phyloP scores from a whole-genome alignment of 2,888 invertebrate species.

The Cataglyphis albicans region DNA sequence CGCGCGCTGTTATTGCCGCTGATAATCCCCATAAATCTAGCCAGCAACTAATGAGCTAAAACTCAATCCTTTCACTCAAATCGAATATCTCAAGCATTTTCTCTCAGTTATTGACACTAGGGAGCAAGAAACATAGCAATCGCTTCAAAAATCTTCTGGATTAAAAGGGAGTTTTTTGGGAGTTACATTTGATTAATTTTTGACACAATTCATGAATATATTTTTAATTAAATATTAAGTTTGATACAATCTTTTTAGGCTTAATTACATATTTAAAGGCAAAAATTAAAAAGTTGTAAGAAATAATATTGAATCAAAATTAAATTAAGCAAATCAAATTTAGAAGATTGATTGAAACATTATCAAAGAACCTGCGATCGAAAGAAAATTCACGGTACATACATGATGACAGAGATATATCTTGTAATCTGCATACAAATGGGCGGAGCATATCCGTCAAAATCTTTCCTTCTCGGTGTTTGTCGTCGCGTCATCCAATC shows the following conservation, averaged over 20 bases:
- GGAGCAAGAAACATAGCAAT: background rate
- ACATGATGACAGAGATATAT: background rate
- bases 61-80: background rate
- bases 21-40: slow-evolving; percentile 17
- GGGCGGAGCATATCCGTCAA: background rate
- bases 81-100: background rate
- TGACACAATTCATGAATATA: background rate
- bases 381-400: background rate
- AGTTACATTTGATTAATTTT: background rate
- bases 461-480: slow-evolving; percentile 31
- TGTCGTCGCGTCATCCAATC: slow-evolving; percentile 45
- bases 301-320: background rate
- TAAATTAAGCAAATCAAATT: background rate
- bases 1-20: background rate
- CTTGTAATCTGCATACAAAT: slow-evolving; percentile 9
- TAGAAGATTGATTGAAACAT: background rate
- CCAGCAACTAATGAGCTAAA: slow-evolving; percentile 9
- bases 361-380: background rate
- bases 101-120: background rate
- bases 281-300: background rate
- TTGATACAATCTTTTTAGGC: background rate
- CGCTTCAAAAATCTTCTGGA: background rate
- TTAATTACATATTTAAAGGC: background rate
- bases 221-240: background rate
- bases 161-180: background rate